Conservation (phyloP, 2,113 vertebrate species). For the Oriolus oriolus region DNA sequence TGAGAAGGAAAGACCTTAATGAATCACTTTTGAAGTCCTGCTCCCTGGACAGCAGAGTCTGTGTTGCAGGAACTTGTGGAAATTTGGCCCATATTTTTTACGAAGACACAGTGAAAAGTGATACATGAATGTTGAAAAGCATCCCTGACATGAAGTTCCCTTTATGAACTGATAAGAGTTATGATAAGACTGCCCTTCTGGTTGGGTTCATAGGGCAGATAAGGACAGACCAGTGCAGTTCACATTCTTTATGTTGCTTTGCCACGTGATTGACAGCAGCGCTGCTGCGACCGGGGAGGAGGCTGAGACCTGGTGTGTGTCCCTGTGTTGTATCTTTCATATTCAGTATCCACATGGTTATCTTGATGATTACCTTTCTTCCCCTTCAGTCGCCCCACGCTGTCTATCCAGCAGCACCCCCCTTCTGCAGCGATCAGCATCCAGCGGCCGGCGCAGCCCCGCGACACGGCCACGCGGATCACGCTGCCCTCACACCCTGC, state of each 20-base stretch:
- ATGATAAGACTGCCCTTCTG: background rate
- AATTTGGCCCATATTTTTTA: background rate
- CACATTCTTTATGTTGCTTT: fast-evolving
- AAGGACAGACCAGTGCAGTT: background rate
- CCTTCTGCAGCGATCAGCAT: slow-evolving; percentile 88
- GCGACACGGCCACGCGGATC: slow-evolving; percentile 86
- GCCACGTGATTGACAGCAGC: fast-evolving
- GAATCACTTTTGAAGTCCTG: background rate
- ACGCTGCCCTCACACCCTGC: slow-evolving; percentile 91
- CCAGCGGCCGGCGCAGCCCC: slow-evolving; percentile 83
- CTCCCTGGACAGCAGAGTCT: background rate
- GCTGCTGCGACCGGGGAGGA: background rate
- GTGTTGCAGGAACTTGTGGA: background rate
- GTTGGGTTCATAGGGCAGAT: fast-evolving
- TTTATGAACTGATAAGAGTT: background rate
- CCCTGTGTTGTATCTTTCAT: background rate
- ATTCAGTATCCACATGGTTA: fast-evolving
- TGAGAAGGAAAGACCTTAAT: background rate
- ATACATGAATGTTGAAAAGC: background rate
- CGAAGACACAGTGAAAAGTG: background rate
- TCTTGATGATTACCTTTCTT: background rate
- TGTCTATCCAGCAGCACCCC: slow-evolving; percentile 87
- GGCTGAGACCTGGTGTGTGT: background rate
- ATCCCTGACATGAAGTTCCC: background rate
- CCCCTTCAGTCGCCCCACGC: slow-evolving; percentile 78